A percentile compares a stretch with the other conserved stretches of the same genome.
phyloP scores from a whole-genome alignment of 2,888 invertebrate genomes.

The Azorinus chamasolen region DNA sequence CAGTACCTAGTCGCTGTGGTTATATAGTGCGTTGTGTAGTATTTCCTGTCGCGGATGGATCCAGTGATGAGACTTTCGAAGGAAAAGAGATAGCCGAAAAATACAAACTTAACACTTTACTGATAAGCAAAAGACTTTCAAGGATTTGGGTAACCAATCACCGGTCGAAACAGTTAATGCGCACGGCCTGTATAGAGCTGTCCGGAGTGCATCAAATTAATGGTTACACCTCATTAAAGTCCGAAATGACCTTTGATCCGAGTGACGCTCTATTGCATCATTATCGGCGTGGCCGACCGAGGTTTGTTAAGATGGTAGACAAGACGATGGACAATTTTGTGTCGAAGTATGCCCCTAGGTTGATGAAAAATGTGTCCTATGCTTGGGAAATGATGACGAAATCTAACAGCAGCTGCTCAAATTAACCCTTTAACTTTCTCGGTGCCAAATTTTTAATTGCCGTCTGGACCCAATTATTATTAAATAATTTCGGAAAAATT shows the following conservation, averaged over 20 bases:
- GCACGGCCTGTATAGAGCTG: background rate
- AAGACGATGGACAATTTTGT: background rate
- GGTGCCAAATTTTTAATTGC: too few species aligned
- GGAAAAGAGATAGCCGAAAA: constrained; percentile 10
- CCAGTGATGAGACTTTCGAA: background rate
- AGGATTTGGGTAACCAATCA: background rate
- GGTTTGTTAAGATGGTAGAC: background rate
- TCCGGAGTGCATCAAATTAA: constrained; percentile 1
- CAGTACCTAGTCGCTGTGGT: background rate
- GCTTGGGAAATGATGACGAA: background rate
- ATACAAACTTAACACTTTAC: constrained; percentile 9
- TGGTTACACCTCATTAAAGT: too few species aligned
- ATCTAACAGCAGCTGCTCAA: too few species aligned
- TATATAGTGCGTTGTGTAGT: constrained; percentile 16
- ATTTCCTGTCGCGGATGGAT: constrained; percentile 21
- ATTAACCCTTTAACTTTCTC: too few species aligned
- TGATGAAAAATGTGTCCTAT: background rate
- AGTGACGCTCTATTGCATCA: constrained; percentile 12
- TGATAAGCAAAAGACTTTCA: constrained; percentile 7
- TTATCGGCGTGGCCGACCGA: constrained; percentile 2
- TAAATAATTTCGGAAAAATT: too few species aligned
- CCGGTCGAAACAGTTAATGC: constrained; percentile 10
- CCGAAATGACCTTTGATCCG: background rate
- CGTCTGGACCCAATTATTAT: too few species aligned
- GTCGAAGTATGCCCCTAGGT: background rate